Evolutionary conservation across 2,888 invertebrate genomes (phyloP).

Genomic region (Escarpia spicata): DNA sequence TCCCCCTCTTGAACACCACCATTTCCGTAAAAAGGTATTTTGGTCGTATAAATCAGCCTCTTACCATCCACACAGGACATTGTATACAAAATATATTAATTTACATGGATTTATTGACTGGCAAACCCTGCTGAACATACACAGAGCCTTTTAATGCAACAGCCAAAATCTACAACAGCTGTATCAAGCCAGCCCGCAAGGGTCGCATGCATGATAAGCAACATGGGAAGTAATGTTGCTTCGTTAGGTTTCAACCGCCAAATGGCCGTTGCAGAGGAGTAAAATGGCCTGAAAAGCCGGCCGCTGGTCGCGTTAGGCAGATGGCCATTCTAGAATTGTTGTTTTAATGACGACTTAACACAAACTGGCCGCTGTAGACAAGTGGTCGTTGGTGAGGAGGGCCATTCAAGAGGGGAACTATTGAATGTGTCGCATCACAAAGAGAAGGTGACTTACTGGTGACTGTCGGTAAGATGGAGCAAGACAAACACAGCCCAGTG

Average conservation of each 20-base stretch:
- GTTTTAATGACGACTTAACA: too few species aligned
- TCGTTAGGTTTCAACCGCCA: not conserved
- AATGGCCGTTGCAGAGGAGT: not conserved
- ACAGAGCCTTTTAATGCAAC: not conserved
- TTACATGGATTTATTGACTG: too few species aligned
- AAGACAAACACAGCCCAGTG: slow-evolving; percentile 87
- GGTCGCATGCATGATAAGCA: too few species aligned
- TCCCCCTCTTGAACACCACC: too few species aligned
- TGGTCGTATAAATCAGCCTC: too few species aligned
- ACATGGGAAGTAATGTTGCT: not conserved
- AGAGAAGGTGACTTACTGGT: slow-evolving; percentile 48
- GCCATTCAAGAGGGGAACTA: not conserved
- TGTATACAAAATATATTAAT: too few species aligned
- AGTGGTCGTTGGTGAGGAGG: not conserved
- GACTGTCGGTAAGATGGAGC: slow-evolving; percentile 63
- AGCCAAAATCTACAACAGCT: too few species aligned
- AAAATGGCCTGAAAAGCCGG: not conserved
- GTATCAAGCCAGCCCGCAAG: too few species aligned
- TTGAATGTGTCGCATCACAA: not conserved
- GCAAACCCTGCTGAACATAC: not conserved
- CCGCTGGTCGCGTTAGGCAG: not conserved
- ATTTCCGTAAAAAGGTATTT: too few species aligned
- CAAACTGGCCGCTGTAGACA: too few species aligned
- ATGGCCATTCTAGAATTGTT: too few species aligned
- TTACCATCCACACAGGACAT: too few species aligned